These are phyloP conservation scores for Proterorhinus semilunaris DNA, from an alignment of 2,113 vertebrate genomes.

Conservation along the genomic window DNA sequence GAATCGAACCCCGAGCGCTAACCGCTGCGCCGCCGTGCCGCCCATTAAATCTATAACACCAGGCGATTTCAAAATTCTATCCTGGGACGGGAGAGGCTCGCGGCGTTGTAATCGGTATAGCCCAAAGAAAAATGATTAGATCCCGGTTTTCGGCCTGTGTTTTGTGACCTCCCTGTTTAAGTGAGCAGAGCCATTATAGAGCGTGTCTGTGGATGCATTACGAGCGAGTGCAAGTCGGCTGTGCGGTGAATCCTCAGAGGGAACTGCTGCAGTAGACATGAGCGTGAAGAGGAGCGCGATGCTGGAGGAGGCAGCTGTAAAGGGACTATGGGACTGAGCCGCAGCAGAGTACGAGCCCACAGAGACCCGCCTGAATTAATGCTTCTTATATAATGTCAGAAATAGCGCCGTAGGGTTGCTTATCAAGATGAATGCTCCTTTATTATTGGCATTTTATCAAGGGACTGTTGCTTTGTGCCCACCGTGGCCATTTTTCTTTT, in stretches of 20 bases:
- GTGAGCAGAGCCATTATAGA: neutral
- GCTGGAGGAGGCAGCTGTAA: constrained; percentile 10
- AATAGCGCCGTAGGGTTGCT: neutral
- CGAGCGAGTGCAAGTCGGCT: neutral
- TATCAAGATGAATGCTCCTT: neutral
- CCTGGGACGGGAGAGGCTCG: neutral
- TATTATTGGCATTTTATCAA: neutral
- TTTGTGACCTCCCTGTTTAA: constrained; percentile 7
- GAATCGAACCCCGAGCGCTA: too few species aligned
- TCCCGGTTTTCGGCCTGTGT: neutral
- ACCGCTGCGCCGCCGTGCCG: too few species aligned
- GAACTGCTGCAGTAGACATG: neutral
- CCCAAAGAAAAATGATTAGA: neutral
- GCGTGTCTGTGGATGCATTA: constrained; percentile 1
- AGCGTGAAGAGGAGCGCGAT: neutral
- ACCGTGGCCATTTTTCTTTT: neutral
- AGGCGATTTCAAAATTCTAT: neutral
- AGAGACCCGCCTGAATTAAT: constrained; percentile 10
- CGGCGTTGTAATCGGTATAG: neutral
- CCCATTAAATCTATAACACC: too few species aligned
- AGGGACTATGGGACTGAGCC: constrained; percentile 19
- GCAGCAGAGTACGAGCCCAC: neutral
- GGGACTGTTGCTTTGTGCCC: neutral
- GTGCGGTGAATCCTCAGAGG: constrained; percentile 10
- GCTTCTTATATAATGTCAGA: neutral